A percentile compares a stretch with the other conserved stretches of the same genome.
These are phyloP conservation scores for Morone saxatilis DNA, from an alignment of 2,113 vertebrate species.

Conservation along the genomic window DNA sequence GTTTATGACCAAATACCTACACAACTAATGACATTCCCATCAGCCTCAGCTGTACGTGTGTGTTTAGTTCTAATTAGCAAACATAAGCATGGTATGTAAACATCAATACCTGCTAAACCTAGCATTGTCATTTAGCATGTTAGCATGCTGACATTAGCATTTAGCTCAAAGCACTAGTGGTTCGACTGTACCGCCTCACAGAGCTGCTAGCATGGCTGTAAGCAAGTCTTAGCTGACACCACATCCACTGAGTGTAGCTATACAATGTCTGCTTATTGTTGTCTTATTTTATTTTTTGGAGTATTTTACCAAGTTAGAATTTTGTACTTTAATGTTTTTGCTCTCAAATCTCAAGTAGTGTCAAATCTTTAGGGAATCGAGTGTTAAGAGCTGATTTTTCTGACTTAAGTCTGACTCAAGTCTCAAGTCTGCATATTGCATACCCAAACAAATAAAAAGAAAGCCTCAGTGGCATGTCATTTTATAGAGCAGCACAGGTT, in stretches of 20 bases:
- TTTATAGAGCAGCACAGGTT: slow-evolving; percentile 31
- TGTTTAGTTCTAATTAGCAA: no score
- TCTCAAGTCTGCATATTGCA: not conserved
- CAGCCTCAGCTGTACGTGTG: no score
- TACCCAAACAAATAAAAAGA: slow-evolving; percentile 2
- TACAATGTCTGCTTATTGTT: not conserved
- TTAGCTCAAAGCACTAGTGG: no score
- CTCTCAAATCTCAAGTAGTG: not conserved
- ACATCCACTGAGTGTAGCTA: no score
- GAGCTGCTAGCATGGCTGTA: no score
- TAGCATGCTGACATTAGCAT: not conserved
- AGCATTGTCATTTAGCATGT: not conserved
- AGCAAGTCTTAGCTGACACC: no score
- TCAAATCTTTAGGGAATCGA: not conserved
- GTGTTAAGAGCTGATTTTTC: not conserved
- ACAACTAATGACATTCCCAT: no score
- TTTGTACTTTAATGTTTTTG: not conserved
- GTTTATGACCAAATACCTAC: no score
- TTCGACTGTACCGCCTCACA: no score
- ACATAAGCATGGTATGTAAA: no score
- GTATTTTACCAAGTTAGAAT: not conserved
- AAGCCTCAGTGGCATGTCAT: not conserved
- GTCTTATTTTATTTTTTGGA: no score
- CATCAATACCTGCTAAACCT: no score
- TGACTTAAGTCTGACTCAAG: not conserved